Base-by-base conservation (phyloP, 53 echinoderm and acorn worm species). In the Actinopyga echinites region DNA sequence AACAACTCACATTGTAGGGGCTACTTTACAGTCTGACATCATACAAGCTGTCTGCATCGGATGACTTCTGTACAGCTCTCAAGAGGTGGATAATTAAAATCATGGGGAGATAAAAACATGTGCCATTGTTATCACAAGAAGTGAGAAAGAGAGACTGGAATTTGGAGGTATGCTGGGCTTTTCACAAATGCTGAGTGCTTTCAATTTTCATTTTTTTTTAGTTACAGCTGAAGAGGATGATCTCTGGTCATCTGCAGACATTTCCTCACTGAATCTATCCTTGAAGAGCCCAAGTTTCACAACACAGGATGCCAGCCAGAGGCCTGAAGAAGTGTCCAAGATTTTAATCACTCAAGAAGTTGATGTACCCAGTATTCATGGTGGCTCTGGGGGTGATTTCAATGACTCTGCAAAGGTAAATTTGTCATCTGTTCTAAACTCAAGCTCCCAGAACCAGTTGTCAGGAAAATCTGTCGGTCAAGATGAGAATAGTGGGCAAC, bases 141-240 rank as follows among this genome's bases (percentile, higher is more conserved):
- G 7, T 15, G 0, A 49, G 3, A 49, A 49, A 49, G 2, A 40
- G 40, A 2, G 17, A 15, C 17, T 49, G 49, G 0, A 49, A 15
- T 49, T 2, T 49, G 17, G 0, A 49, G n/a, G n/a, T n/a, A 4
- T 49, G 9, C 1, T 7, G 15, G 19, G 26, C 26, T 26, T 25
- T 62, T 30, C 28, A 29, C 26, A 62, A 9, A 26, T 20, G 21
- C 62, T 62, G 62, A 62, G 19, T 9, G 13, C n/a, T n/a, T n/a
- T 49, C 17, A 2, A 17, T 49, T 49, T 65, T 29, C 42, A 8
- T 75, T 80, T 35, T 71, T 30, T 19, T 82, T 71, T 45, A 95
- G 95, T 95, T 1, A 93, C 93, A 36, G 92, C 90, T 13, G 95
- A 95, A 57, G 95, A 95, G 68, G 95, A 95, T 84, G 95, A 95